phyloP scores from a whole-genome alignment of 2,888 invertebrate genomes.

The Acrobasis repandana region DNA sequence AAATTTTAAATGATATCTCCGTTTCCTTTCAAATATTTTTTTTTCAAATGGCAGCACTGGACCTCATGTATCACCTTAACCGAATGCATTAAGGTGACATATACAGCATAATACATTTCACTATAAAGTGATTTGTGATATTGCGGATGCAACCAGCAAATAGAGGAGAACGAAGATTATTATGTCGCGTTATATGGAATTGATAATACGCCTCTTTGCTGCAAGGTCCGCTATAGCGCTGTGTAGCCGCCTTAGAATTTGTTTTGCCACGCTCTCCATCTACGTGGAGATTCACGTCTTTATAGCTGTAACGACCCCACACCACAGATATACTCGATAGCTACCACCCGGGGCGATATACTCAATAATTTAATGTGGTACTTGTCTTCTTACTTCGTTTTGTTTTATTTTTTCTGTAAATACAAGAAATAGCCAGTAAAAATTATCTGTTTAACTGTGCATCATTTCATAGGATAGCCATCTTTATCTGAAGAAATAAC shows the following conservation, averaged over 20 bases:
- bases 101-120: no score
- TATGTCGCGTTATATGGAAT: background rate
- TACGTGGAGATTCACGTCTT: constrained; percentile 38
- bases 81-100: no score
- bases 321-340: constrained; percentile 30
- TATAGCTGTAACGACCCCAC: constrained; percentile 36
- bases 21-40: no score
- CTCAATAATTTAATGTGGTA: constrained; percentile 42
- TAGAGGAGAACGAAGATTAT: background rate
- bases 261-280: constrained; percentile 35
- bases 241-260: constrained; percentile 40
- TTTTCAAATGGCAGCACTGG: no score
- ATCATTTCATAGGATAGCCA: constrained; percentile 89
- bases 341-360: constrained; percentile 35
- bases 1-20: no score
- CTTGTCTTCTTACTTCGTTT: constrained; percentile 57
- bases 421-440: constrained; percentile 84
- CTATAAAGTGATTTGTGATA: no score
- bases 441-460: constrained; percentile 90
- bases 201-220: background rate
- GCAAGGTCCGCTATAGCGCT: constrained; percentile 1
- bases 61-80: no score
- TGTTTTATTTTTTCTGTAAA: constrained; percentile 73
- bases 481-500: constrained; percentile 84
- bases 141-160: no score